Conservation (phyloP, 2,888 invertebrate species). For the Stenchaetothrips biformis region DNA sequence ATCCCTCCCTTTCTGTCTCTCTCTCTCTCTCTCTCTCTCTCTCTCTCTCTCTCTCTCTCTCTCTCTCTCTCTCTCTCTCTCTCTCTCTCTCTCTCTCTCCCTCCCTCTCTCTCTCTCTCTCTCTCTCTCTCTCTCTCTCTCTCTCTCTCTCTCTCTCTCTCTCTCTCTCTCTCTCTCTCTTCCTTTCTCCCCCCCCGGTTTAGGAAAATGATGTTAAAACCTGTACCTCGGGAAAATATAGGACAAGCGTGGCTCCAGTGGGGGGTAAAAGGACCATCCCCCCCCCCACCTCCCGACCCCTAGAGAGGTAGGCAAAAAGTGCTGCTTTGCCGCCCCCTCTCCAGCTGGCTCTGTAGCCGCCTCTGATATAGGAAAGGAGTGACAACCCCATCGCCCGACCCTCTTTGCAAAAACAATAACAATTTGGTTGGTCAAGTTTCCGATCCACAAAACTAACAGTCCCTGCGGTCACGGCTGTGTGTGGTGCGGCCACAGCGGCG, state of each 20-base stretch:
- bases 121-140: neutral
- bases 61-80: conserved; percentile 4
- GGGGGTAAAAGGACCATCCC: neutral
- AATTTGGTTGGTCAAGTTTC: too few species aligned
- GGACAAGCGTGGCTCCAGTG: neutral
- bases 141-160: neutral
- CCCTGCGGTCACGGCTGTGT: too few species aligned
- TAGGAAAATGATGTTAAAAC: neutral
- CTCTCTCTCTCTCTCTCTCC: too few species aligned
- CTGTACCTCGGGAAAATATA: neutral
- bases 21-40: neutral
- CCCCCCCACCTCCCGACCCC: neutral
- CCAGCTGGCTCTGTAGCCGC: too few species aligned
- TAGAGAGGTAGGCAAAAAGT: too few species aligned
- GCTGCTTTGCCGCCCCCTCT: too few species aligned
- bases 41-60: neutral
- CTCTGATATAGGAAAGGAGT: too few species aligned
- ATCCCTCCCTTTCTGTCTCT: neutral
- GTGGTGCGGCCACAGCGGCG: too few species aligned
- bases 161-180: neutral
- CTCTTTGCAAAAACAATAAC: too few species aligned
- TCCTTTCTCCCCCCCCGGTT: neutral
- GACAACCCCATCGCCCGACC: too few species aligned
- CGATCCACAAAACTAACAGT: too few species aligned
- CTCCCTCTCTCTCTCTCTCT: neutral